A percentile compares a stretch with the other conserved stretches of the same genome.
phyloP scores from a whole-genome alignment of 2,888 invertebrate species.

The Steinernema hermaphroditum region DNA sequence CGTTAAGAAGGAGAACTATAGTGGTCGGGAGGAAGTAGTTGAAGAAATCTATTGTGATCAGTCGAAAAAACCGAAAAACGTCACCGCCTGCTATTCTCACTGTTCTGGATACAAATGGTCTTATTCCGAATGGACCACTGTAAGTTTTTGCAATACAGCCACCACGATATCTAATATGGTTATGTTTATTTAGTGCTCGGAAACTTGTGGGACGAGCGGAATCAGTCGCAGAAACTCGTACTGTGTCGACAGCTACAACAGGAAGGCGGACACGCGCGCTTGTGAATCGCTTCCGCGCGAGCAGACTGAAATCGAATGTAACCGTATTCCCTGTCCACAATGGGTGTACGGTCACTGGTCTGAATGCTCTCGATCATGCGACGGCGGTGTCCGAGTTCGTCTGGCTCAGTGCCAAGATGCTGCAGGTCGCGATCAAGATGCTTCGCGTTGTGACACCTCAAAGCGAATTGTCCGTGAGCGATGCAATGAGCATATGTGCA shows the following conservation, averaged over 20 bases:
- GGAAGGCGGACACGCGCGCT: slow-evolving; percentile 49
- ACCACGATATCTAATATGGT: not conserved
- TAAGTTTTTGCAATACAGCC: slow-evolving; percentile 42
- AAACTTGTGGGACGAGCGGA: slow-evolving; percentile 68
- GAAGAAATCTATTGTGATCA: slow-evolving; percentile 52
- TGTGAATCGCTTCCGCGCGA: slow-evolving; percentile 58
- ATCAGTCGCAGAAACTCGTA: slow-evolving; percentile 65
- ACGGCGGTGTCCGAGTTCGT: slow-evolving; percentile 68
- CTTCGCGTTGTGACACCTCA: slow-evolving; percentile 38
- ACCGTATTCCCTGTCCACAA: slow-evolving; percentile 60
- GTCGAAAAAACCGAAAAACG: slow-evolving; percentile 57
- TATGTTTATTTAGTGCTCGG: slow-evolving; percentile 66
- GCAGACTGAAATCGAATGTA: slow-evolving; percentile 53
- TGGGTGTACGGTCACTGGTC: slow-evolving; percentile 65
- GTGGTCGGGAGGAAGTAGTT: slow-evolving; percentile 47
- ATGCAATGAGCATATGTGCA: slow-evolving; percentile 63
- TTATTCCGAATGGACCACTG: slow-evolving; percentile 68
- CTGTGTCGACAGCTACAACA: slow-evolving; percentile 66
- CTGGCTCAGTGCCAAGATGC: slow-evolving; percentile 68
- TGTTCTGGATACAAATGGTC: slow-evolving; percentile 68
- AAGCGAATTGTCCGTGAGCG: slow-evolving; percentile 46
- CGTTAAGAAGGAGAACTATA: slow-evolving; percentile 54
- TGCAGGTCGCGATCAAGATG: slow-evolving; percentile 63
- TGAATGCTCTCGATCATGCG: slow-evolving; percentile 68
- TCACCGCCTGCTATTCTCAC: slow-evolving; percentile 66